phyloP scores from a whole-genome alignment of 2,797 vertebrate species.

The Loris lydekkerianus region DNA sequence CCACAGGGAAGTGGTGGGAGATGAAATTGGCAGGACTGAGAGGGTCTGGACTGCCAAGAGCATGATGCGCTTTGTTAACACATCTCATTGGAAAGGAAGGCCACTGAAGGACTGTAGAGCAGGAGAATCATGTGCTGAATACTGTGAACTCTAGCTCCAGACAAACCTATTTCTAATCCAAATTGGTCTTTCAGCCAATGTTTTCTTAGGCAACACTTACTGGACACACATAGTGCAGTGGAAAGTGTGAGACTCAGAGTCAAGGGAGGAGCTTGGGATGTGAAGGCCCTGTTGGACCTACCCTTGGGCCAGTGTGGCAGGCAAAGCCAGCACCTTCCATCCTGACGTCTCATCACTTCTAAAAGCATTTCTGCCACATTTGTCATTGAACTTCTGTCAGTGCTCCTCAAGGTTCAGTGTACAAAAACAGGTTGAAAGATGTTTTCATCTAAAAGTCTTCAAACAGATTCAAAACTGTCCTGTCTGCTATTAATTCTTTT shows the following conservation, averaged over 20 bases:
- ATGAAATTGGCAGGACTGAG: neutral
- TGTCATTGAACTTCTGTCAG: constrained; percentile 7
- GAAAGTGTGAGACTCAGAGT: constrained; percentile 69
- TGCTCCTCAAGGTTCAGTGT: constrained; percentile 34
- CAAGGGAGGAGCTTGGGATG: constrained; percentile 65
- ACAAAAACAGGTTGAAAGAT: constrained; percentile 57
- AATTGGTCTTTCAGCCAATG: constrained; percentile 60
- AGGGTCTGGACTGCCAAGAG: constrained; percentile 31
- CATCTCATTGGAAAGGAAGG: constrained; percentile 22
- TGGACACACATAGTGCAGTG: constrained; percentile 65
- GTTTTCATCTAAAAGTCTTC: constrained; percentile 53
- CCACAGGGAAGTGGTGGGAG: constrained; percentile 31
- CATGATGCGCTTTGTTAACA: constrained; percentile 62
- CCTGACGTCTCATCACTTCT: neutral
- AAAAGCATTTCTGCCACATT: neutral
- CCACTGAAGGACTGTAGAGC: constrained; percentile 64
- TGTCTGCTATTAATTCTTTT: constrained; percentile 71
- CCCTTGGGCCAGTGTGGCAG: constrained; percentile 52
- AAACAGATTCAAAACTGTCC: constrained; percentile 55
- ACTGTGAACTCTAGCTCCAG: constrained; percentile 66
- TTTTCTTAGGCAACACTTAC: constrained; percentile 81
- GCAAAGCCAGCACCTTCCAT: constrained; percentile 6
- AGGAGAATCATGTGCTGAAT: constrained; percentile 56
- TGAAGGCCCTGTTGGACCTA: constrained; percentile 30
- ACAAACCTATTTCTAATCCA: constrained; percentile 70